Evolutionary conservation across 2,888 invertebrate species (phyloP), one percentile per base, ranked within the genome.

Genomic region (Hirtodrosophila histrioides): DNA sequence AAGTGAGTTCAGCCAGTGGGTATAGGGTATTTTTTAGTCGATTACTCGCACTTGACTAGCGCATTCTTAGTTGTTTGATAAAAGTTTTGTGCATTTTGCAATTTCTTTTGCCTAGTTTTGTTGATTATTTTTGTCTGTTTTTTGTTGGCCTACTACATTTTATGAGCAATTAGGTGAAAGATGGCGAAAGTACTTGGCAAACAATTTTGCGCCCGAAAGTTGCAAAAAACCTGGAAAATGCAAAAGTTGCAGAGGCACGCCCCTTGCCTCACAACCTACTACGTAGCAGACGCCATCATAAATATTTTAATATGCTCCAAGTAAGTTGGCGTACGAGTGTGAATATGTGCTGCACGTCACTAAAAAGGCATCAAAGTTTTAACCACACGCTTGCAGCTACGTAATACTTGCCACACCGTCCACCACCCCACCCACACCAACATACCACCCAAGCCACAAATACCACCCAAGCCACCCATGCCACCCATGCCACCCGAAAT

Each of bases 301-400:
- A 77, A 82, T 82, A 84, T 82, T 82, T 82, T 63, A 82, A 80
- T 84, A 81, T 80, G 80, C 74, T 76, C 46, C 74, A 86, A 74
- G 68, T 57, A 69, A 64, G 62, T 51, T 46, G 33, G 53, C 63
- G 55, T 62, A 61, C 60, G 63, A 56, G 69, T 58, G 58, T 63
- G 60, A 57, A 58, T 67, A 46, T 78, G 63, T 46, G 74, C 53
- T 71, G 74, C 65, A 86, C 86, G 86, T 86, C 80, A 86, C 87
- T 77, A 75, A 78, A 86, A 78, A 84, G 85, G 78, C 85, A 86
- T 81, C 85, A 82, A 82, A 86, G 85, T 86, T 82, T 86, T 75
- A 86, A 84, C 81, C 27, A 27, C 81, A 86, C 80, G 66, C 81
- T 67, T 61, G 77, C 27, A 27, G 6, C 27, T 27, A 27, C 27